Conservation (phyloP, 2,888 invertebrate genomes). For the Anagyrus pseudococci region DNA sequence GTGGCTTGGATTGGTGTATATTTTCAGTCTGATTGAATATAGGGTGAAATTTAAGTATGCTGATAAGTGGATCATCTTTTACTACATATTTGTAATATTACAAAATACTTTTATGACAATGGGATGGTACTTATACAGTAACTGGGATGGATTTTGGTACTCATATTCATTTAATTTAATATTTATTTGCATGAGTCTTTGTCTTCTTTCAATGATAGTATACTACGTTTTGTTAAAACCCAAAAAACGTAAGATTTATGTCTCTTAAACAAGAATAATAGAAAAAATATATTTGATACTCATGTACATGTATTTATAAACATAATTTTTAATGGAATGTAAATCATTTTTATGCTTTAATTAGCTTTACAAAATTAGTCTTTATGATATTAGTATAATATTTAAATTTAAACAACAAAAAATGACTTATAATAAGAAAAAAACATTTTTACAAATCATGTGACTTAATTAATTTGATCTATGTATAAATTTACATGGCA, state of each 20-base stretch:
- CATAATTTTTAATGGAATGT: constrained; percentile 27
- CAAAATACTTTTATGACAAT: constrained; percentile 76
- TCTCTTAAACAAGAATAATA: constrained; percentile 35
- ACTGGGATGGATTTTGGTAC: constrained; percentile 76
- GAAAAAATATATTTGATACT: constrained; percentile 5
- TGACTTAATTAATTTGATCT: no score
- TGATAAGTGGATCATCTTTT: constrained; percentile 73
- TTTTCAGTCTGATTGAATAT: constrained; percentile 81
- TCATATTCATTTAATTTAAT: constrained; percentile 71
- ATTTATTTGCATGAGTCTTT: constrained; percentile 63
- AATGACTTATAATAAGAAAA: constrained; percentile 16
- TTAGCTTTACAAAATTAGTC: constrained; percentile 3
- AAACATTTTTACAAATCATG: constrained; percentile 18
- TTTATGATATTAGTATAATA: constrained; percentile 32
- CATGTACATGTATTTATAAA: constrained; percentile 22
- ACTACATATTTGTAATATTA: constrained; percentile 70
- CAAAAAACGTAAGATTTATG: constrained; percentile 52
- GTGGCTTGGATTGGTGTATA: constrained; percentile 76
- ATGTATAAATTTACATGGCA: no score
- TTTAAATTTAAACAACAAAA: constrained; percentile 9
- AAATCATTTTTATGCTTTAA: constrained; percentile 9
- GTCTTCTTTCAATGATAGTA: constrained; percentile 50
- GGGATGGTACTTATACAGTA: constrained; percentile 69
- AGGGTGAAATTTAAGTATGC: constrained; percentile 78
- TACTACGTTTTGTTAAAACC: constrained; percentile 55